These are phyloP conservation scores for Acrobasis consociella DNA, from an alignment of 2,888 invertebrate genomes.

Conservation along the genomic window DNA sequence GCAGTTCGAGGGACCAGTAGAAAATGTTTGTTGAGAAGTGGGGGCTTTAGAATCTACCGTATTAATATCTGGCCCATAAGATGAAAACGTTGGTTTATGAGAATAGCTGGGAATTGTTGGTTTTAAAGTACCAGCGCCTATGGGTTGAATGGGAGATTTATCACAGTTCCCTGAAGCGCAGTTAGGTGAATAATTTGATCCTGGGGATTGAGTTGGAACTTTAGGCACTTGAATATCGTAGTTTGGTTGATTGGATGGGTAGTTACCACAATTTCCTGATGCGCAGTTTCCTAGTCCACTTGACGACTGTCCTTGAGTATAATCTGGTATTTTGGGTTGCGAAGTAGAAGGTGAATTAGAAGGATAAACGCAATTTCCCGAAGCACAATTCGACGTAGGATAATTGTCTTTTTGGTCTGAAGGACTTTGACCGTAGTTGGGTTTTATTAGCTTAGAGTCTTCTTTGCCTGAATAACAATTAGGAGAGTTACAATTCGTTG, in stretches of 20 bases:
- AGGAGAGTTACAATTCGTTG: constrained; percentile 7
- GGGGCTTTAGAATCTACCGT: no score
- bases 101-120: constrained; percentile 7
- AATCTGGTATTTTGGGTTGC: background rate
- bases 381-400: constrained; percentile 34
- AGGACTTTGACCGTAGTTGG: background rate
- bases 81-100: background rate
- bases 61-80: no score
- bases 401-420: constrained; percentile 2
- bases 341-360: constrained; percentile 21
- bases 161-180: constrained; percentile 43
- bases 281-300: constrained; percentile 25
- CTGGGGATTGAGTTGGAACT: background rate
- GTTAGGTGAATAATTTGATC: constrained; percentile 26
- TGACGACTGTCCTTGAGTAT: constrained; percentile 26
- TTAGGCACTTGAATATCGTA: constrained; percentile 2
- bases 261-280: constrained; percentile 6
- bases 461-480: constrained; percentile 14
- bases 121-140: constrained; percentile 21
- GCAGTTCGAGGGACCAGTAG: constrained; percentile 29
- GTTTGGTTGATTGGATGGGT: background rate
- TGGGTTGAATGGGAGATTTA: background rate
- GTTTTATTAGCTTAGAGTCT: background rate
- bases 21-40: constrained; percentile 9
- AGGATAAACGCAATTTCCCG: constrained; percentile 39